phyloP scores from a whole-genome alignment of 2,888 invertebrate genomes.

The Zygaena filipendulae region DNA sequence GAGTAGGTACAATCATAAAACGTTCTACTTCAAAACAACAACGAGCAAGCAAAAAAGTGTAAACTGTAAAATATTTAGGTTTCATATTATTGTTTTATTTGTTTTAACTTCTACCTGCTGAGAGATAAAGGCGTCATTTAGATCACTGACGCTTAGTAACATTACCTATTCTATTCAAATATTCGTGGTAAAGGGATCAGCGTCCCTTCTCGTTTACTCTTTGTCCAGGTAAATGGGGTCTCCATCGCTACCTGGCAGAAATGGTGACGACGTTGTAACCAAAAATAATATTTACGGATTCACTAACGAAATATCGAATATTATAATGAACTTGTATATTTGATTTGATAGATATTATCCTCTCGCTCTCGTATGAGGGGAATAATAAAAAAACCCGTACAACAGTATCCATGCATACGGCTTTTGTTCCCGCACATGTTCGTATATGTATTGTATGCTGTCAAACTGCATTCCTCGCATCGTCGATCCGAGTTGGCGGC shows the following conservation, averaged over 20 bases:
- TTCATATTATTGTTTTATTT: too few species aligned
- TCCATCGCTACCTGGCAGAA: conserved; percentile 14
- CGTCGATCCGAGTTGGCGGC: conserved; percentile 37
- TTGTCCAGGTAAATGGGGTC: conserved; percentile 48
- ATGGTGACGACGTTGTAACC: too few species aligned
- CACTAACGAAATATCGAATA: too few species aligned
- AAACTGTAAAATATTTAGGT: too few species aligned
- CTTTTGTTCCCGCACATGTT: conserved; percentile 62
- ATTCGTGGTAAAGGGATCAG: conserved; percentile 41
- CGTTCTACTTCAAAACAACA: too few species aligned
- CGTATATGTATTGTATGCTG: conserved; percentile 44
- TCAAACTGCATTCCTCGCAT: conserved; percentile 64
- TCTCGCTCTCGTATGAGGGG: conserved; percentile 3
- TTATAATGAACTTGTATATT: too few species aligned
- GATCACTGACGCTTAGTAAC: neutral
- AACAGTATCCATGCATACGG: conserved; percentile 60
- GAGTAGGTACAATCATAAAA: too few species aligned
- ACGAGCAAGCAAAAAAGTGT: too few species aligned
- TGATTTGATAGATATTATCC: too few species aligned
- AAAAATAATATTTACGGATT: neutral
- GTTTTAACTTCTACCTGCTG: too few species aligned
- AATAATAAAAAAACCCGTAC: conserved; percentile 50
- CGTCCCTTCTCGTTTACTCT: conserved; percentile 41
- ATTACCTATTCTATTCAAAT: conserved; percentile 41
- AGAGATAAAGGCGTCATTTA: too few species aligned